Conservation (phyloP, 2,888 invertebrate genomes). For the Micoletzkya japonica region DNA sequence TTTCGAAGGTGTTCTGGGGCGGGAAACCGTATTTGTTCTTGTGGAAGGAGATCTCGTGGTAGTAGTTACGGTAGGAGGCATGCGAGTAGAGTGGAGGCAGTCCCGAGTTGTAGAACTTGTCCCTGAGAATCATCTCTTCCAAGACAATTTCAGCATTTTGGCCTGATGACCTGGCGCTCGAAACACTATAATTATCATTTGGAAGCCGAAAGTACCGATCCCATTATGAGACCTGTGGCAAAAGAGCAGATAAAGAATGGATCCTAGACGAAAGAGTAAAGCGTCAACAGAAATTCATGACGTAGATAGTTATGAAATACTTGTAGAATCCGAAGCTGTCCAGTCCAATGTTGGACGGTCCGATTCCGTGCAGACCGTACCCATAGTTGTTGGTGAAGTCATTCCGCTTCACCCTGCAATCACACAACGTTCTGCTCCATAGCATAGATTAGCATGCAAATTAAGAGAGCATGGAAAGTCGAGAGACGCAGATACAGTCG, state of each 20-base stretch:
- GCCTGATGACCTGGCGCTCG: no score
- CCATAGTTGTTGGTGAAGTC: conserved; percentile 58
- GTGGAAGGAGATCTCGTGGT: conserved; percentile 56
- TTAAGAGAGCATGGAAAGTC: no score
- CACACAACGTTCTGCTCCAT: no score
- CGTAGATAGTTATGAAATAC: conserved; percentile 19
- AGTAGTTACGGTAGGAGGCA: conserved; percentile 53
- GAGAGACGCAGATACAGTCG: no score
- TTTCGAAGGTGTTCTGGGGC: conserved; percentile 47
- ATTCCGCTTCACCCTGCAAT: conserved; percentile 45
- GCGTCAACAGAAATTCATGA: no score
- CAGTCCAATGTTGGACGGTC: conserved; percentile 51
- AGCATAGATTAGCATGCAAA: no score
- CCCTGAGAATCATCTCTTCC: conserved; percentile 29
- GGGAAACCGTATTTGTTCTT: conserved; percentile 52
- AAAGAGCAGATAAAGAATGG: no score
- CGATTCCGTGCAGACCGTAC: conserved; percentile 50
- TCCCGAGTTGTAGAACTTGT: conserved; percentile 57
- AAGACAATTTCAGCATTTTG: no score
- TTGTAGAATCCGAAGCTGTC: conserved; percentile 53
- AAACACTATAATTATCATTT: not conserved
- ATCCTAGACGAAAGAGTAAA: no score
- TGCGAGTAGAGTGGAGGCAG: conserved; percentile 52
- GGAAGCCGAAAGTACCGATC: not conserved
- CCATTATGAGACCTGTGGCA: no score